phyloP scores from a whole-genome alignment of 92 coral and sea anemone species.

The Porites evermanni region DNA sequence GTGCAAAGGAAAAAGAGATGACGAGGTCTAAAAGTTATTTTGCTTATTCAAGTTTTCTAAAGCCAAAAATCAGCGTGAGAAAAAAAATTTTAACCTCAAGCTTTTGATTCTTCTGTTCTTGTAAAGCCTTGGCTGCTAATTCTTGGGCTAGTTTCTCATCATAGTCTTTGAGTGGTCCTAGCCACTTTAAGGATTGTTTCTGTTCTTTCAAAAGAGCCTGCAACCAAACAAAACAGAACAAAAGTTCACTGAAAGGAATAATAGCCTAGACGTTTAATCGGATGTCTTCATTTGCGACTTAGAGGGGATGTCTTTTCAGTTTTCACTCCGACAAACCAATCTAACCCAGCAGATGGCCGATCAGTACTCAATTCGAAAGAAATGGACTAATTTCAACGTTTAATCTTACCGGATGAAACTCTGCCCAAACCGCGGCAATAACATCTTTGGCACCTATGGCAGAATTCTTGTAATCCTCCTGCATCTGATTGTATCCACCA shows the following conservation, averaged over 20 bases:
- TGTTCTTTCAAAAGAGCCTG: conserved; percentile 53
- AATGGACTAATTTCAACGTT: neutral
- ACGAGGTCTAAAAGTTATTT: neutral
- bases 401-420: conserved; percentile 44
- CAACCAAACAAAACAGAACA: neutral
- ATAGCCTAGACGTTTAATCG: neutral
- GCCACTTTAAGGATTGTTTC: conserved; percentile 41
- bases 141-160: conserved; percentile 57
- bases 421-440: conserved; percentile 45
- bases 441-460: conserved; percentile 58
- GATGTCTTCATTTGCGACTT: no score
- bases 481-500: conserved; percentile 28
- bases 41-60: neutral
- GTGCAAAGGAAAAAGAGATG: no score
- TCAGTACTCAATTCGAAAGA: neutral
- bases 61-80: neutral
- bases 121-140: conserved; percentile 42
- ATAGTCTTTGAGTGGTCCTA: conserved; percentile 60
- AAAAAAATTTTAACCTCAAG: neutral
- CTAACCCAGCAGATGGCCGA: neutral
- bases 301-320: no score
- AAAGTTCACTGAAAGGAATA: neutral
- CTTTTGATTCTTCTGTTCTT: conserved; percentile 43
- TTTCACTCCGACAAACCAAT: rapidly evolving
- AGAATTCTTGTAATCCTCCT: conserved; percentile 23